Conservation (phyloP, 2,113 vertebrate species). For the Oreochromis aureus region DNA sequence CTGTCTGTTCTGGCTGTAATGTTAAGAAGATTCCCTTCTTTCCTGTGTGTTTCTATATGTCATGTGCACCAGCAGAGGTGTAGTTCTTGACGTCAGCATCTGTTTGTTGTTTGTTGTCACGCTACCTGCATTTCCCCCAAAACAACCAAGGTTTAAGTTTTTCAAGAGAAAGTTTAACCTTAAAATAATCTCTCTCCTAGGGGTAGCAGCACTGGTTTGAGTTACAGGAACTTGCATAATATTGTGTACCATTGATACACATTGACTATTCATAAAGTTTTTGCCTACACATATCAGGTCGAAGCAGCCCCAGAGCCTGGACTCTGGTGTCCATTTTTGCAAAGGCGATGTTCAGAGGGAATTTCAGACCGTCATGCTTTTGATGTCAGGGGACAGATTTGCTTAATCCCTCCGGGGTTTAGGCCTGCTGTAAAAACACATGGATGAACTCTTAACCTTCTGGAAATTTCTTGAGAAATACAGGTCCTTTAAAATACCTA, state of each 20-base stretch:
- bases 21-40: background rate
- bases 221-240: background rate
- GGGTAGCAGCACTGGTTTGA: background rate
- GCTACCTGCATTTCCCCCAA: background rate
- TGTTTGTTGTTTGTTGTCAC: background rate
- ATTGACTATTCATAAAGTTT: background rate
- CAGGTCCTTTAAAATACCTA: background rate
- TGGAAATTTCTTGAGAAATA: background rate
- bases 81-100: background rate
- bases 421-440: background rate
- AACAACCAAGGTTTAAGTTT: background rate
- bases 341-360: background rate
- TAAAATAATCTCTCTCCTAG: background rate
- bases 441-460: background rate
- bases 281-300: background rate
- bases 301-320: background rate
- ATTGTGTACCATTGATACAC: background rate
- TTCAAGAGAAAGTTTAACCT: background rate
- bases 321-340: background rate
- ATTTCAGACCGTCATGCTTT: background rate
- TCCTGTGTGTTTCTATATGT: background rate
- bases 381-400: background rate
- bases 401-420: background rate
- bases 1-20: accelerated
- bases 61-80: background rate